Evolutionary conservation across 2,888 invertebrate species (phyloP), one percentile per base, ranked within the genome.

Genomic region (Drosophila lutescens): DNA sequence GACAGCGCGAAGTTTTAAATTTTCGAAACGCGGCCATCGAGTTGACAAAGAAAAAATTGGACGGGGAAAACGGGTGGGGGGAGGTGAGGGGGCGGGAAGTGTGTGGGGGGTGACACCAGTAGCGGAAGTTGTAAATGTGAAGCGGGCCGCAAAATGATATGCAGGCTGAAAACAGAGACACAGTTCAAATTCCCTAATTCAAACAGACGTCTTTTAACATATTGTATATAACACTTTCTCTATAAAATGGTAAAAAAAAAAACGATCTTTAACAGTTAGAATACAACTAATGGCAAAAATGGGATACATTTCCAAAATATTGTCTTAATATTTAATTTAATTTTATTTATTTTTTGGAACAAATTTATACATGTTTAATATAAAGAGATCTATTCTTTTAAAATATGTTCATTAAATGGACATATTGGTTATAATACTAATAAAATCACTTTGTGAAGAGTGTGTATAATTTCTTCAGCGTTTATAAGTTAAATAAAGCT

Each of bases 61-160:
- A 26, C 7, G 26, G n/a, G 15, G n/a, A 40, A 40, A 38, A 40
- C 34, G 34, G 34, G 10, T 32, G 10, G 32, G 32, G 32, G 30
- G 26, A 26, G 26, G 6, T 26, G 12, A 9, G 12, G 47, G 23
- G 43, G 20, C 26, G 10, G 41, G 43, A 6, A 12, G 5, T 10
- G 5, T 20, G 20, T 5, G 51, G 12, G 30, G 26, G 40, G 40
- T 46, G 58, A 51, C 30, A 60, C 50, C 15, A 36, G 40, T 32
- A 51, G 59, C 67, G 84, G 83, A 69, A 73, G 77, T 73, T 68
- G 67, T 53, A 55, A 72, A 69, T 70, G 82, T 65, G 65, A 60
- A 88, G 58, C 77, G 72, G 79, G 77, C 77, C 77, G 83, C 85
- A 85, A 88, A 88, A 88, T 88, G 69, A 88, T 80, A 82, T 86